Conservation (phyloP, 2,797 vertebrate species). For the Eleutherodactylus coqui region DNA sequence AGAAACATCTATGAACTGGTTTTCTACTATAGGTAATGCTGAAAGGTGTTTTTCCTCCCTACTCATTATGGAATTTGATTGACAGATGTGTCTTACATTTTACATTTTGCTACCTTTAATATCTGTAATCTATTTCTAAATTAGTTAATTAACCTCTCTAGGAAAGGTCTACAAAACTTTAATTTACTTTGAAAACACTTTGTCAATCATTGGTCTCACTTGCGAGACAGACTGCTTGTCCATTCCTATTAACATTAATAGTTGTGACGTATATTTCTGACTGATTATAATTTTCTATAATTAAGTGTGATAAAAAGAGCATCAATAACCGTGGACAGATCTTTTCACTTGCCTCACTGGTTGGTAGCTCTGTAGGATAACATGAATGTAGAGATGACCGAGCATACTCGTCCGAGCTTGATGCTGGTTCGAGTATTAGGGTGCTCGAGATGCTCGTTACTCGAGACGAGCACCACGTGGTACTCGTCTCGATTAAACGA, state of each 20-base stretch:
- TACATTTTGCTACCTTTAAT: constrained; percentile 36
- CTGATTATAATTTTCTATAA: constrained; percentile 45
- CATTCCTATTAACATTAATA: constrained; percentile 58
- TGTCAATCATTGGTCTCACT: constrained; percentile 53
- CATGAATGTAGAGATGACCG: no score
- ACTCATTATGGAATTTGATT: constrained; percentile 33
- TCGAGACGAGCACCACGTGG: no score
- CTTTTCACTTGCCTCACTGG: neutral
- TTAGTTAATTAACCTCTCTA: constrained; percentile 57
- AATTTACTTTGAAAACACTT: constrained; percentile 59
- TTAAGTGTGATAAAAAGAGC: constrained; percentile 44
- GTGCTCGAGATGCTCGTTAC: no score
- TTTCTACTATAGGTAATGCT: neutral
- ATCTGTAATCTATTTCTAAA: constrained; percentile 56
- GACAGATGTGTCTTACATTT: constrained; percentile 34
- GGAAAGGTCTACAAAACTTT: constrained; percentile 51
- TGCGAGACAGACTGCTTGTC: constrained; percentile 50
- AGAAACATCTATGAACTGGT: neutral
- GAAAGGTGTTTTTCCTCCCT: neutral
- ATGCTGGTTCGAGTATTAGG: no score
- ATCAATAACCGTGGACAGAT: neutral
- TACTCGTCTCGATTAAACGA: no score
- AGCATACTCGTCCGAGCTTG: no score
- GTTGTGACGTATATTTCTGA: constrained; percentile 46
- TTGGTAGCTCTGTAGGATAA: neutral